Base-by-base conservation (phyloP, 2,797 vertebrate species). In the Diplodus puntazzo region DNA sequence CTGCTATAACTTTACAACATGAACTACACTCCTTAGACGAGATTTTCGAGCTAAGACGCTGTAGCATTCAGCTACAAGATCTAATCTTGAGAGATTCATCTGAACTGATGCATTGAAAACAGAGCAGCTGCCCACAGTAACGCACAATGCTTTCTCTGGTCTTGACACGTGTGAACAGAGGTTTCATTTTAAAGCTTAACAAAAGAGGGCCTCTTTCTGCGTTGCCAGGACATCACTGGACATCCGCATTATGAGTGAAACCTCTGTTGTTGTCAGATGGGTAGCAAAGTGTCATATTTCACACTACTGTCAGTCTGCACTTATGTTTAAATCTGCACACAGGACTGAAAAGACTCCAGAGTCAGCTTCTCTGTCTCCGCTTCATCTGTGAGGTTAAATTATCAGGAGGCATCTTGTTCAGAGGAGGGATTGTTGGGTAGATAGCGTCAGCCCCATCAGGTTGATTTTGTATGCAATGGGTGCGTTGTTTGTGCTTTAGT, bases 401-500 rank as follows among this genome's bases (percentile, higher is more conserved):
- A 17, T 50, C 14, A 4, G 48, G 21, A 73, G 58, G 45, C 34
- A 11, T 39, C 39, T 34, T 39, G 39, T 39, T 39, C 39, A 39
- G 52, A 85, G 50, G 66, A 65, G 49, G 45, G 63, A 53, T 71
- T 48, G 13, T 57, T 23, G 43, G 57, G 3, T 16, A 63, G 62
- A 11, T 21, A 30, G 21, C 46, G 63, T 59, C 59, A 27, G 39
- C 39, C 39, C 39, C n/a, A 27, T 64, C 34, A 9, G 60, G 69
- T 27, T 62, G 50, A 58, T 74, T 79, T 84, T 90, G 50, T 67
- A 78, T 53, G 45, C 63, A 30, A 14, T 48, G 43, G 25, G 64
- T 63, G 67, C 79, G 64, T 54, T 55, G 23, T 57, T 77, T 76
- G 85, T 48, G 59, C 45, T 87, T 83, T 74, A 34, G 67, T 88